Evolutionary conservation across 2,113 vertebrate species (phyloP), one percentile per base, ranked within the genome.

Genomic region (Psittacus erithacus): DNA sequence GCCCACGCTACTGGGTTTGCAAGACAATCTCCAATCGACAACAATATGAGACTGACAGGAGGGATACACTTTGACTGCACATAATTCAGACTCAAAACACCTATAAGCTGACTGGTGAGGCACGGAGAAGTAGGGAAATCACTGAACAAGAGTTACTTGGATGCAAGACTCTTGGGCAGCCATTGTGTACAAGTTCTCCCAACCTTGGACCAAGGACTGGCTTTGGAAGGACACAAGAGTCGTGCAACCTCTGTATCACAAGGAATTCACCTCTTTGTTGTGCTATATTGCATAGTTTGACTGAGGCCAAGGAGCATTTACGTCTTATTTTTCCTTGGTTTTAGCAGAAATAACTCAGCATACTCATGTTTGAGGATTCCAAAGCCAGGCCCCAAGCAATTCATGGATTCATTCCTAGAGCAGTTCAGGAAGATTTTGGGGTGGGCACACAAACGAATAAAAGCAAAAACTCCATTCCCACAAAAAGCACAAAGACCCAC

Each of bases 141-240:
- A 60, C 39, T 1, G 43, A 74, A 35, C 65, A 19, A 6, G 60
- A 83, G 44, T 2, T 13, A 65, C 24, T 35, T 41, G 82, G 65
- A 84, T 9, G 63, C 15, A 47, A 52, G 80, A 83, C 71, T 93
- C 60, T 57, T 47, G 79, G 83, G 95, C 77, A 76, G 71, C 86
- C 81, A 79, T 14, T 41, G 78, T 69, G 91, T 78, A 92, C 91
- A 84, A 86, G 67, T 44, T 95, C 91, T 94, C 91, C 92, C 89
- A 82, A 84, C 88, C 95, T 95, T 89, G 96, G 77, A 33, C 65
- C 92, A 94, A 97, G 96, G 95, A 91, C 90, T 92, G 86, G 77
- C 41, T 86, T 62, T 87, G 81, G 88, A 96, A 96, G 90, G 93
- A 92, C 95, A 82, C 65, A 31, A 83, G 90, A 96, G 93, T 41